These are phyloP conservation scores for Phalloptychus januarius DNA, from an alignment of 2,797 vertebrate genomes.

Conservation along the genomic window DNA sequence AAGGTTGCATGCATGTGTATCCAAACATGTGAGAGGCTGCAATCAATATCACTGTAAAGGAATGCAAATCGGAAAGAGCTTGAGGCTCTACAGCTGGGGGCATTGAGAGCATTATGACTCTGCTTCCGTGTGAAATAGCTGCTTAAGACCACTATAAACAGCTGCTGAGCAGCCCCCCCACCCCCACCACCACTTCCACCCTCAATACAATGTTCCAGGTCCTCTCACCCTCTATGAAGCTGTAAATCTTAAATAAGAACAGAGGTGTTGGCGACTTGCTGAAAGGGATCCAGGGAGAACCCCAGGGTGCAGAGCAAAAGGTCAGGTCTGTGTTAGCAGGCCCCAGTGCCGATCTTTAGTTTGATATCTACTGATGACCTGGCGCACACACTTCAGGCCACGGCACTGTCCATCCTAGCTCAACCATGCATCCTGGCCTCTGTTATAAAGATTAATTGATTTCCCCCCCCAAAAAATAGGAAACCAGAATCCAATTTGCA, in stretches of 20 bases:
- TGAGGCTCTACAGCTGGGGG: conserved; percentile 78
- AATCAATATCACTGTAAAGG: conserved; percentile 59
- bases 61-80: conserved; percentile 65
- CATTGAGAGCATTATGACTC: conserved; percentile 73
- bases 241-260: conserved; percentile 82
- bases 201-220: conserved; percentile 31
- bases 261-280: conserved; percentile 78
- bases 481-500: conserved; percentile 32
- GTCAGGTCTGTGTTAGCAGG: conserved; percentile 75
- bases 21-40: conserved; percentile 38
- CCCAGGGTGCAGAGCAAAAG: conserved; percentile 75
- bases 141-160: conserved; percentile 83
- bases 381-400: conserved; percentile 49
- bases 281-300: conserved; percentile 78
- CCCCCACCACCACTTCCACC: conserved; percentile 29
- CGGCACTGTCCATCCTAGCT: conserved; percentile 39
- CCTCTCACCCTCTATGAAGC: conserved; percentile 57
- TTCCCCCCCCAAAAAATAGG: no score
- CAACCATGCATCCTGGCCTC: conserved; percentile 29
- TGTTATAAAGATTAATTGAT: conserved; percentile 58
- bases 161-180: conserved; percentile 79
- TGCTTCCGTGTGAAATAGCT: conserved; percentile 84
- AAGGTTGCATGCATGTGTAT: conserved; percentile 38
- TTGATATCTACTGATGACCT: conserved; percentile 68
- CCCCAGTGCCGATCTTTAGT: conserved; percentile 55